Evolutionary conservation across 2,113 vertebrate genomes (phyloP), one percentile per base, ranked within the genome.

Genomic region (Pterocles burchelli): DNA sequence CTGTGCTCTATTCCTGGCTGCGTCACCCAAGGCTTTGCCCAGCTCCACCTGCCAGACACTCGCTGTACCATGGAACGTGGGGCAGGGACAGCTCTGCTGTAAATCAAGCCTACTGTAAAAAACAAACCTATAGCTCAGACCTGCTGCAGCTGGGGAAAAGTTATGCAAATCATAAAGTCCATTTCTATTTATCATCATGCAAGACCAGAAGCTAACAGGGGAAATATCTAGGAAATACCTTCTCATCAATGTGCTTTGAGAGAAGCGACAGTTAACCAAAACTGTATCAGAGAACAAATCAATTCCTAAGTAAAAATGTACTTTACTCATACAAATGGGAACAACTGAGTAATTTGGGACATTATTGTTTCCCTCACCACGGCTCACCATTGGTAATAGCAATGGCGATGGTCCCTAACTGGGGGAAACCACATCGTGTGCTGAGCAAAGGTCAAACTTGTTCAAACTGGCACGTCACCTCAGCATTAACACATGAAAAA

Each of bases 341-440:
- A 19, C 18, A 55, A 24, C 25, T 2, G 28, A 79, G 58, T 28
- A 72, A 31, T 24, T 6, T 46, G 34, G 55, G 43, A 75, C 41
- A 25, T 7, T 7, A 10, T 24, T 10, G 43, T 25, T 41, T 38
- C 45, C 73, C 17, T 16, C 7, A 20, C 7, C n/a, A 13, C 0
- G 19, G 66, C 11, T 71, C 33, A 19, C 31, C n/a, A 8, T n/a
- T 66, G 54, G 82, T 45, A 48, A 29, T 18, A n/a, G 43, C 0
- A 0, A 82, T 5, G 5, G 34, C 49, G 46, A 13, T 0, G 43
- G 65, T 18, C 49, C 14, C 38, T 31, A 13, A 33, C 24, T 3
- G 12, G 36, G 36, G 48, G 52, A 65, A 55, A 34, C 11, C 9
- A 20, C 36, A 72, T 3, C 0, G 0, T 3, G 22, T 17, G 45